Base-by-base conservation (phyloP, 1,140 invertebrate genomes). In the Rhagoletis zephyria region DNA sequence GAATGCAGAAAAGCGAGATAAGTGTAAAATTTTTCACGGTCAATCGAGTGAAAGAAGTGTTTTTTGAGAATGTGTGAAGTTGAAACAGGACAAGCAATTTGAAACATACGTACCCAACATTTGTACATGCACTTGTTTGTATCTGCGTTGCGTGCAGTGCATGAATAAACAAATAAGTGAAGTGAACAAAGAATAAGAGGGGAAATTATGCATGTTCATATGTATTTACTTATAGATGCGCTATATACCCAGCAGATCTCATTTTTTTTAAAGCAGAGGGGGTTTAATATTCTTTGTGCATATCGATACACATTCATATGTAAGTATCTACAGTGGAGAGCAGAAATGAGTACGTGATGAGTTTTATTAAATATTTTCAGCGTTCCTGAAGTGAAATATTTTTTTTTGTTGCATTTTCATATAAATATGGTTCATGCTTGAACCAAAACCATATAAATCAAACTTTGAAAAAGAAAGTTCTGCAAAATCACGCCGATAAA, bases 1-100 rank as follows among this genome's bases (percentile, higher is more conserved):
- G n/a, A 19, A 42, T 12, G 16, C 14, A 56, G 48, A 3, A 14
- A 42, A 56, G 45, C 45, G n/a, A 81, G 74, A 59, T 51, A 81
- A 81, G 74, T 81, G 48, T 56, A 56, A 56, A 51, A 81, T 81
- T 81, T 81, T 81, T 81, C 74, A 81, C 45, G 74, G 74, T 81
- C 74, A 81, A 81, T 56, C 48, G 48, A 81, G n/a, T 56, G 74
- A 56, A 81, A 56, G 48, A 56, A 81, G 16, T 81, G 48, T 19
- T 81, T n/a, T 56, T 56, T 30, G 2, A 81, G 12, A n/a, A 30
- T 56, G 1, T 19, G 56, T 56, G 14, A 42, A 81, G 48, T 9
- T 45, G 48, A 30, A 30, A 30, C 30, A 30, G 30, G 30, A 30
- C 30, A 30, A 30, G 30, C 30, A 30, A 30, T 30, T 30, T 30